Percentiles rank a stretch among this genome's conserved stretches.
Evolutionary conservation across 2,797 vertebrate genomes (phyloP).

Genomic region (Tiaroga cobitis): DNA sequence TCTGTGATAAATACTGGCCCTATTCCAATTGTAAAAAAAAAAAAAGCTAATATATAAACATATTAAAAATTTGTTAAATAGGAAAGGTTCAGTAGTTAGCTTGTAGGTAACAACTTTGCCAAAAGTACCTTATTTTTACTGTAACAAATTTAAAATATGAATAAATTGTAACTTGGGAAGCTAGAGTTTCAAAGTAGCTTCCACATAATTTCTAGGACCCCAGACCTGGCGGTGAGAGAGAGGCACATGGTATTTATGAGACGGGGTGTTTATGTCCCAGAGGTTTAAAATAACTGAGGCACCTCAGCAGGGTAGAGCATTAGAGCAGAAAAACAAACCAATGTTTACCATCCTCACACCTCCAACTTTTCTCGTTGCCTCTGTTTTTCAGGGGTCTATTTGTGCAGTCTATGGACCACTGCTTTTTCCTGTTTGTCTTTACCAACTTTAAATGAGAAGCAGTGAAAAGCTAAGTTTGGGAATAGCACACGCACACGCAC

Average conservation of each 20-base stretch:
- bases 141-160: neutral
- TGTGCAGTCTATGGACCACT: constrained; percentile 50
- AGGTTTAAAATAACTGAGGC: constrained; percentile 53
- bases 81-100: neutral
- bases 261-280: constrained; percentile 47
- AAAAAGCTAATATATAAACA: too few relatives aligned
- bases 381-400: constrained; percentile 27
- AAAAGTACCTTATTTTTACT: neutral
- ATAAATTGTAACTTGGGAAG: neutral
- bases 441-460: constrained; percentile 35
- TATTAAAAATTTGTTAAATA: neutral
- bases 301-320: constrained; percentile 47
- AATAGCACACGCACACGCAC: neutral
- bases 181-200: constrained; percentile 16
- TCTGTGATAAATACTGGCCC: neutral
- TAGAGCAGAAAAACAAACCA: constrained; percentile 54
- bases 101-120: neutral
- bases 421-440: constrained; percentile 32
- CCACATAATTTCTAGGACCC: neutral
- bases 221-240: neutral
- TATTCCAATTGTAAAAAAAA: neutral
- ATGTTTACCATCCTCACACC: constrained; percentile 39
- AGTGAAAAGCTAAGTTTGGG: constrained; percentile 8
- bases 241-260: constrained; percentile 29
- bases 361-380: constrained; percentile 16